A percentile compares a stretch with the other conserved stretches of the same genome.
Conservation (phyloP, 2,797 vertebrate species). For the Moxostoma hubbsi region DNA sequence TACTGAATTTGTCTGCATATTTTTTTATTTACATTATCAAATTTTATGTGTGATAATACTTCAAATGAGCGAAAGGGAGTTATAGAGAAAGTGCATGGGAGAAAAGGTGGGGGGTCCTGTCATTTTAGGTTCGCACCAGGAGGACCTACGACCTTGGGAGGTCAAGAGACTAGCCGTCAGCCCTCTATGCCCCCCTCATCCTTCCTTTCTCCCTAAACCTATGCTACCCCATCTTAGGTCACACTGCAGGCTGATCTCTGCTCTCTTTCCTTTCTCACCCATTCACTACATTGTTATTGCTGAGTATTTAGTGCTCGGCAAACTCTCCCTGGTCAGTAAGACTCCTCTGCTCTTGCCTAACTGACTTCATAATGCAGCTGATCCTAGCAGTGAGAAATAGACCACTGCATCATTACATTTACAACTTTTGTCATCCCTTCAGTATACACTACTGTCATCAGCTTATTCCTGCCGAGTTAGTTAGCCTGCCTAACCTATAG, state of each 20-base stretch:
- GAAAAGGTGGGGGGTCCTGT: conserved; percentile 43
- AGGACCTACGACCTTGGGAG: conserved; percentile 54
- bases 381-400: conserved; percentile 45
- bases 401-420: conserved; percentile 49
- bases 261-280: conserved; percentile 67
- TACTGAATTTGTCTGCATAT: too few species aligned
- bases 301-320: conserved; percentile 77
- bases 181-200: conserved; percentile 29
- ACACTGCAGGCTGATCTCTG: conserved; percentile 27
- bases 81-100: background rate
- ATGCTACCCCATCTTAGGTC: conserved; percentile 38
- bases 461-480: conserved; percentile 17
- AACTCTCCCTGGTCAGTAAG: conserved; percentile 64
- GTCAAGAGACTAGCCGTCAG: conserved; percentile 58
- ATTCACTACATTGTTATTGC: conserved; percentile 75
- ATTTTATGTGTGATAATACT: background rate
- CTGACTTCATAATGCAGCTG: conserved; percentile 67
- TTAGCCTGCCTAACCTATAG: conserved; percentile 39
- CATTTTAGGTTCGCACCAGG: conserved; percentile 43
- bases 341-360: conserved; percentile 61
- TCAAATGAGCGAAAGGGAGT: conserved; percentile 18
- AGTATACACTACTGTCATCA: conserved; percentile 27
- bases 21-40: too few species aligned
- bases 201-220: conserved; percentile 30
- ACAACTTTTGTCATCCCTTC: conserved; percentile 48